Evolutionary conservation across 2,113 vertebrate species (phyloP), one percentile per base, ranked within the genome.

Genomic region (Anoplopoma fimbria): DNA sequence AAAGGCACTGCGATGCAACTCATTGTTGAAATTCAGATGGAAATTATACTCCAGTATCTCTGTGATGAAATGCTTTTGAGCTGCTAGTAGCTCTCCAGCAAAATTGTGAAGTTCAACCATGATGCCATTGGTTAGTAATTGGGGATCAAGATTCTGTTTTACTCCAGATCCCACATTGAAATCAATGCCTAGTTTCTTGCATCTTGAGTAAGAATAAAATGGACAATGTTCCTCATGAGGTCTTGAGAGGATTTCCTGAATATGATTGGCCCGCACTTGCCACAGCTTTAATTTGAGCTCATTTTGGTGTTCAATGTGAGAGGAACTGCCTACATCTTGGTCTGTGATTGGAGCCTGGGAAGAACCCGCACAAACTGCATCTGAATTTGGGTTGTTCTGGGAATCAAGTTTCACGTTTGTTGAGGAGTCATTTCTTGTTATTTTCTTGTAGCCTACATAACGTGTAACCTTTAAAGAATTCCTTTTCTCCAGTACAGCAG

Each of bases 21-120:
- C 75, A 64, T 27, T 75, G 9, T 75, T 72, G 3, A 88, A 72
- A 53, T 73, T 1, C 3, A 85, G 75, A 47, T 64, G 0, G 45
- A 88, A 83, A 51, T 86, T 85, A 27, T 77, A 65, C 42, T 86
- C 72, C 27, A 85, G 38, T 63, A 88, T 55, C 13, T 82, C 82
- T 29, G 58, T 81, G 15, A 74, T 33, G 27, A 87, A 87, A 25
- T 84, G 5, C 31, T 69, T 84, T 14, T 21, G 45, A 17, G 73
- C 33, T n/a, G 68, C 69, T 6, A 9, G 8, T 27, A 87, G 8
- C n/a, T 17, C 63, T 69, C 34, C 38, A 1, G 81, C 72, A 87
- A 87, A 84, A 3, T 62, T 58, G n/a, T 36, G 77, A 49, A 64
- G 64, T 53, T 84, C 81, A 64, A 74, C 73, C 85, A 87, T 84